phyloP scores from a whole-genome alignment of 2,888 invertebrate genomes.

The Listrodromus nycthemerus region DNA sequence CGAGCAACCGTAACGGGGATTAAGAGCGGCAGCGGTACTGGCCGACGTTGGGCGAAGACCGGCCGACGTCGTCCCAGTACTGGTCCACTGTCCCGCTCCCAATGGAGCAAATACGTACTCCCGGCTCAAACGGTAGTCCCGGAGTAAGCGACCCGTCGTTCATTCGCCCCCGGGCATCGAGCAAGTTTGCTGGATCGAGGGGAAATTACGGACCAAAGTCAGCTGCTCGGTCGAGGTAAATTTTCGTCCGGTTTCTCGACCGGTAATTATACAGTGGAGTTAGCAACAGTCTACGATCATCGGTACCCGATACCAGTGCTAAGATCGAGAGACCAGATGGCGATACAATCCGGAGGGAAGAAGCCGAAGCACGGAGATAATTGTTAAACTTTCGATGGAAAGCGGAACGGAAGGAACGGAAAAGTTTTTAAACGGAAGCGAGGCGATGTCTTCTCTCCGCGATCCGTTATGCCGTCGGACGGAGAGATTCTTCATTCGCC shows the following conservation, averaged over 20 bases:
- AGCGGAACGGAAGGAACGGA: not conserved
- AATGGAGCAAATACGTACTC: not conserved
- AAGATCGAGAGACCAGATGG: not conserved
- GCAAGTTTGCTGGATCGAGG: constrained; percentile 77
- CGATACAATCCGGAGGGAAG: not conserved
- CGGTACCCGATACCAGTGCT: constrained; percentile 24
- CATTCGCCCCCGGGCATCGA: constrained; percentile 69
- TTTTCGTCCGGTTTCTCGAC: constrained; percentile 69
- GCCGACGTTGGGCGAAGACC: not conserved
- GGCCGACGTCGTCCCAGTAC: not conserved
- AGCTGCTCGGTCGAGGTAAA: constrained; percentile 21
- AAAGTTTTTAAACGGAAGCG: not conserved
- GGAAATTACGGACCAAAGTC: constrained; percentile 76
- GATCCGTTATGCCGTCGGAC: not conserved
- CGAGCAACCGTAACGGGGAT: not conserved
- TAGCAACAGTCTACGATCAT: constrained; percentile 65
- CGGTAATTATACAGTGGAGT: constrained; percentile 77
- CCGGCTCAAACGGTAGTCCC: not conserved
- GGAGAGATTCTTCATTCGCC: not conserved
- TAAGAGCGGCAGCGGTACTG: not conserved
- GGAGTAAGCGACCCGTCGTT: too few relatives aligned
- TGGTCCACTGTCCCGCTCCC: not conserved
- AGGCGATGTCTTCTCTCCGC: not conserved
- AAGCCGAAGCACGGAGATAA: not conserved
- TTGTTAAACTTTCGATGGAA: constrained; percentile 4